phyloP scores from a whole-genome alignment of 2,888 invertebrate genomes.

The Drosophila longiperda region DNA sequence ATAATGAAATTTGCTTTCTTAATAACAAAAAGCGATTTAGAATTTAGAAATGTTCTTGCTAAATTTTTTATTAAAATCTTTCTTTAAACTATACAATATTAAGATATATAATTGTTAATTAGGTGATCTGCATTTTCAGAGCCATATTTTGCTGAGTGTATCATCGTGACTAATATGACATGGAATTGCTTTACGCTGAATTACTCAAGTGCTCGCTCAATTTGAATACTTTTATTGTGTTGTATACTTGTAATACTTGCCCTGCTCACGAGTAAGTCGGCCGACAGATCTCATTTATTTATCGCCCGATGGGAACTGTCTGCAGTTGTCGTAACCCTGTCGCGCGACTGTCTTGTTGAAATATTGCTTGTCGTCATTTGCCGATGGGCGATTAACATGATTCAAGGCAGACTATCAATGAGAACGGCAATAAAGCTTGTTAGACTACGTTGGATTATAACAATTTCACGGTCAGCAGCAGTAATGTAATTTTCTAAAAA shows the following conservation, averaged over 20 bases:
- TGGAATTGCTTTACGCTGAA: slow-evolving; percentile 16
- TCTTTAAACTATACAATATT: background rate
- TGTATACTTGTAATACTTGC: slow-evolving; percentile 3
- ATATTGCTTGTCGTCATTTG: slow-evolving; percentile 21
- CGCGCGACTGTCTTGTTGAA: slow-evolving; percentile 23
- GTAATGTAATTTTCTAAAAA: slow-evolving; percentile 1
- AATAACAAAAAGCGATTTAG: background rate
- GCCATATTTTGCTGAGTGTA: background rate
- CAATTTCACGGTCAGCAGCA: slow-evolving; percentile 10
- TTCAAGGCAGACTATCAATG: slow-evolving; percentile 5
- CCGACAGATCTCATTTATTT: slow-evolving; percentile 26
- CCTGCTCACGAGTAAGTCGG: slow-evolving; percentile 37
- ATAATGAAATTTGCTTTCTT: background rate
- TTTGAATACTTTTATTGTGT: background rate
- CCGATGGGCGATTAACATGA: slow-evolving; percentile 38
- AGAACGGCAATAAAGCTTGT: slow-evolving; percentile 11
- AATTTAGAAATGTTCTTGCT: background rate
- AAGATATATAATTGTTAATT: background rate
- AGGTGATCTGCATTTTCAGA: too few relatives aligned
- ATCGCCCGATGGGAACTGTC: slow-evolving; percentile 30
- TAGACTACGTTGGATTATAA: slow-evolving; percentile 1
- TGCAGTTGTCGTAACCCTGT: slow-evolving; percentile 28
- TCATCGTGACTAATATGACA: slow-evolving; percentile 43
- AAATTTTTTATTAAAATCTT: background rate
- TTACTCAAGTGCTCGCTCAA: slow-evolving; percentile 8